Base-by-base conservation (phyloP, 2,797 vertebrate genomes). In the Acanthis flammea region DNA sequence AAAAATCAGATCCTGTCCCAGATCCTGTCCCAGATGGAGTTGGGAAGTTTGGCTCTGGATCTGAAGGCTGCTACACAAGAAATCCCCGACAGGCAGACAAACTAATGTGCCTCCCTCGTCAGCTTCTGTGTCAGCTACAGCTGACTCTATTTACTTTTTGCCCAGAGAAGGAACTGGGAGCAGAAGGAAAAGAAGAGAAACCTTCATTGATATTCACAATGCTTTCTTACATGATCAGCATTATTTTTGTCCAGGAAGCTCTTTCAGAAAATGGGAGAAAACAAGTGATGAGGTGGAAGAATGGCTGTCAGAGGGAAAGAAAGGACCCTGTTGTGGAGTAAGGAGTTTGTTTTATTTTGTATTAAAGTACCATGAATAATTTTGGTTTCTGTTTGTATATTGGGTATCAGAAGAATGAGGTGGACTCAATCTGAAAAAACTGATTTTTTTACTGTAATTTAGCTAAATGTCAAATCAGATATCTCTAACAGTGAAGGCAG, bases 141-240 rank as follows among this genome's bases (percentile, higher is more conserved):
- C 89, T 91, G 91, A 92, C 80, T 96, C 91, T 80, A 74, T 95
- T 92, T 95, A 66, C 94, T 96, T 96, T 89, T 88, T 80, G 92
- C 88, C 87, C 86, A 68, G 58, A 72, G 74, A 31, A 93, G 91
- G 84, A 92, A 81, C 77, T 55, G 68, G 42, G 76, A 95, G 90
- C 88, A 93, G 75, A 72, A 83, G 76, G 62, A 83, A 62, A 92
- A 86, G 76, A 58, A 83, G 87, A 62, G 65, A 61, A 54, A 18
- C 2, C 94, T 94, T 97, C 81, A 96, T 96, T 97, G 85, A 91
- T 97, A 97, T 97, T 97, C 97, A 94, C 91, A 79, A 72, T 45
- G 86, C 79, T 78, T 76, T 82, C 91, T 92, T 94, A 67, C 91
- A 88, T 41, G 79, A 67, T 63, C 94, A 94, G 93, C 84, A 67